Conservation (phyloP, 2,888 invertebrate species). For the Acleris emargana region DNA sequence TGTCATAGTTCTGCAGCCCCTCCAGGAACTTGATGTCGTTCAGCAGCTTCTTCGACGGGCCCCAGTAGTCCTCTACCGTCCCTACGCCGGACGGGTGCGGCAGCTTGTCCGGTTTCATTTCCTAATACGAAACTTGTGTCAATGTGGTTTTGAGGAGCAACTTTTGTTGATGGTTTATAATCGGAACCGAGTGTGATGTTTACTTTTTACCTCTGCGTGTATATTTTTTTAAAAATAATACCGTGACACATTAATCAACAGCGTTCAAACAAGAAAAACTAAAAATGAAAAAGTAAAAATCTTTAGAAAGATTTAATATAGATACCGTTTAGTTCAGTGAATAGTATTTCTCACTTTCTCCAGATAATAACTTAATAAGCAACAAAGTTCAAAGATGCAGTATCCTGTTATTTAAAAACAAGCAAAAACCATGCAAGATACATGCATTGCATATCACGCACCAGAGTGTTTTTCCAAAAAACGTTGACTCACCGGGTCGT, state of each 20-base stretch:
- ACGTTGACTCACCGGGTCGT: constrained; percentile 33
- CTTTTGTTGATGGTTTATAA: no score
- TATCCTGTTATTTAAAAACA: constrained; percentile 14
- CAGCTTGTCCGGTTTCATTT: constrained; percentile 94
- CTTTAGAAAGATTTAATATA: no score
- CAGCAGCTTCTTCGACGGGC: constrained; percentile 93
- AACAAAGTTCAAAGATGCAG: background rate
- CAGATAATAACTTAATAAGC: no score
- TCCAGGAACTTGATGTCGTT: constrained; percentile 97
- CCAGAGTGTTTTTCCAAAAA: constrained; percentile 1
- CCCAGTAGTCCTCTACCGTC: constrained; percentile 96
- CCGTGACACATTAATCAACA: no score
- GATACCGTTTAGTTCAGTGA: no score
- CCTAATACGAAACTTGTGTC: constrained; percentile 66
- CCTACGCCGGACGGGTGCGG: constrained; percentile 93
- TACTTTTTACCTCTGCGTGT: no score
- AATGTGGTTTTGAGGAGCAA: no score
- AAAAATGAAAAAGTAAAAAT: no score
- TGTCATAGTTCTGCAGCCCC: constrained; percentile 93
- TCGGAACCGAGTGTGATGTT: no score
- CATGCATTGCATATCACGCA: background rate
- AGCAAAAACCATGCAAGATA: constrained; percentile 1
- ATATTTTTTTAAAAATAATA: no score
- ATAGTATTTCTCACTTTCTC: no score
- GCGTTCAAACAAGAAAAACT: no score